Conservation (phyloP, 2,113 vertebrate species). For the Pipa parva region DNA sequence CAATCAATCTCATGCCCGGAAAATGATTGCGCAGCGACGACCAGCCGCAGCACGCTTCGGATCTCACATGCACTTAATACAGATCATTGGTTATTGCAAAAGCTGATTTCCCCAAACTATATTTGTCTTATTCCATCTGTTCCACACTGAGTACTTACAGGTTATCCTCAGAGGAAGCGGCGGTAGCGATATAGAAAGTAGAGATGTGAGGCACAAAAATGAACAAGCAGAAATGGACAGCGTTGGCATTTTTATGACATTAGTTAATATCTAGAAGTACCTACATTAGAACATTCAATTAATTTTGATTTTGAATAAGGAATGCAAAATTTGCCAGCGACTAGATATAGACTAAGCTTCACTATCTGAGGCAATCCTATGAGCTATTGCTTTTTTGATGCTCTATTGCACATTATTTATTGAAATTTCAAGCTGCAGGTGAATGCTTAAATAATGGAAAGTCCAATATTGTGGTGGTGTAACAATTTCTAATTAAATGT, state of each 20-base stretch:
- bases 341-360: not conserved
- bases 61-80: constrained; percentile 20
- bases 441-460: too few relatives aligned
- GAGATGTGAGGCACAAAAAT: not conserved
- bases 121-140: constrained; percentile 14
- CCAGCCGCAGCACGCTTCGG: not conserved
- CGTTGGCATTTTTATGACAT: not conserved
- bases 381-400: too few relatives aligned
- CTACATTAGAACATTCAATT: not conserved
- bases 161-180: not conserved
- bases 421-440: too few relatives aligned
- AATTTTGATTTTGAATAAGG: not conserved
- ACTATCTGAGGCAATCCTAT: too few relatives aligned
- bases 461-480: too few relatives aligned
- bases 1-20: constrained; percentile 21
- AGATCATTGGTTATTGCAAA: constrained; percentile 16
- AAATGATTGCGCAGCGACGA: constrained; percentile 12
- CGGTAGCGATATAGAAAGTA: not conserved
- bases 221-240: not conserved
- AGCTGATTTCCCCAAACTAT: constrained; percentile 20
- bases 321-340: not conserved
- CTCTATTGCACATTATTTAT: too few relatives aligned
- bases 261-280: not conserved
- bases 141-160: not conserved
- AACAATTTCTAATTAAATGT: too few relatives aligned